Percentiles rank a stretch among this genome's conserved stretches.
These are phyloP conservation scores for Chinchilla lanigera DNA, from an alignment of 2,113 vertebrate genomes.

Conservation along the genomic window DNA sequence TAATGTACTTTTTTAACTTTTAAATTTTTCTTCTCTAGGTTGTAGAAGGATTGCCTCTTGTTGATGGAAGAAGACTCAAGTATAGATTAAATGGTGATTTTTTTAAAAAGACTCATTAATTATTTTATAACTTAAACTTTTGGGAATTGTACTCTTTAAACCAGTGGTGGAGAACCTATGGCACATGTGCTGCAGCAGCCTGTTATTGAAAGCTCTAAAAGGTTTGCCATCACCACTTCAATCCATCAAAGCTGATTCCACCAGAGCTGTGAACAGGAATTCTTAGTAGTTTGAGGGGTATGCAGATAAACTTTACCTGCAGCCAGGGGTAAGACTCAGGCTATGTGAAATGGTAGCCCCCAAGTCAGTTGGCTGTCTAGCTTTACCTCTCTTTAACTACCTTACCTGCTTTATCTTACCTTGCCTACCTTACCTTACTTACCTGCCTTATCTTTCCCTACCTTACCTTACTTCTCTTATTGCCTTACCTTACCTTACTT, in stretches of 20 bases:
- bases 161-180: not conserved
- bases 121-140: not conserved
- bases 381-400: not conserved
- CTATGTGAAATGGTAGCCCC: not conserved
- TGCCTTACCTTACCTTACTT: not conserved
- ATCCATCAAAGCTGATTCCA: not conserved
- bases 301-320: not conserved
- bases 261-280: not conserved
- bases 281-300: not conserved
- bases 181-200: not conserved
- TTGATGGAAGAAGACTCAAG: conserved; percentile 89
- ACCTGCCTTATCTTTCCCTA: too few species aligned
- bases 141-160: not conserved
- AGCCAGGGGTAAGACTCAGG: not conserved
- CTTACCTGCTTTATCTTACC: not conserved
- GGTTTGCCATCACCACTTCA: not conserved
- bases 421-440: not conserved
- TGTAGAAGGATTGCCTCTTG: conserved; percentile 91
- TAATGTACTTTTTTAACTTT: conserved; percentile 38
- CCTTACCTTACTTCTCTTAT: not conserved
- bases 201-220: not conserved
- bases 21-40: conserved; percentile 83
- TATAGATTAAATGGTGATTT: conserved; percentile 96
- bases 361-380: not conserved
- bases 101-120: not conserved